Conservation (phyloP, 2,888 invertebrate genomes). For the Tenthredo amoena region DNA sequence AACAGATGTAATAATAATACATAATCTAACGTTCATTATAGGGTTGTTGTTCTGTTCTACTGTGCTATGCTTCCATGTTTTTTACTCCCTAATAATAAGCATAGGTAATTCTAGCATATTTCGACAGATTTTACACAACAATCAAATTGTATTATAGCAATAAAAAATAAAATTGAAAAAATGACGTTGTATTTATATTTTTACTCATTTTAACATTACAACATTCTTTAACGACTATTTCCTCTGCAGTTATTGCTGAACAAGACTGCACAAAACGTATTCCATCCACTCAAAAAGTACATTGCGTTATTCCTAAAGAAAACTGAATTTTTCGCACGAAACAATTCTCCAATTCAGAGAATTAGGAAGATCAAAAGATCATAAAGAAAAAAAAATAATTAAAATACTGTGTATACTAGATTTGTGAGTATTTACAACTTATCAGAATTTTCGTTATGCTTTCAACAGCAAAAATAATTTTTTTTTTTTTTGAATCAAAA, state of each 20-base stretch:
- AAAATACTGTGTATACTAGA: too few species aligned
- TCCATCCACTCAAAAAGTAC: too few species aligned
- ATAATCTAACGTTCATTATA: constrained; percentile 75
- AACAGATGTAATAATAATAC: constrained; percentile 76
- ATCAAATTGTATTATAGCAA: constrained; percentile 74
- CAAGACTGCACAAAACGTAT: too few species aligned
- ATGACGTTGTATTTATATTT: constrained; percentile 20
- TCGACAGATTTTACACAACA: constrained; percentile 71
- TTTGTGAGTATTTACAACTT: too few species aligned
- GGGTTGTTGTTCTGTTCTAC: constrained; percentile 71
- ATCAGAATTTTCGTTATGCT: too few species aligned
- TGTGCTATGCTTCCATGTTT: constrained; percentile 70
- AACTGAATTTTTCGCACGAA: too few species aligned
- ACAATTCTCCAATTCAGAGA: too few species aligned
- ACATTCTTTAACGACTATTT: neutral
- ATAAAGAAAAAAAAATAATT: too few species aligned
- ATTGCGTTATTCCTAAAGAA: too few species aligned
- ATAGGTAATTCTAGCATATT: constrained; percentile 70
- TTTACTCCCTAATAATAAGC: constrained; percentile 68
- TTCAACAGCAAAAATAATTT: too few species aligned
- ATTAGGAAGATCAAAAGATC: too few species aligned
- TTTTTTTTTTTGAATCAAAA: too few species aligned
- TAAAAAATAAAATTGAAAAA: constrained; percentile 68
- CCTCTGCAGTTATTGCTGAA: neutral
- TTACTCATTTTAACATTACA: neutral